Conservation (phyloP, 37 sponge, comb jelly and placozoan species). For the Agelas oroides region DNA sequence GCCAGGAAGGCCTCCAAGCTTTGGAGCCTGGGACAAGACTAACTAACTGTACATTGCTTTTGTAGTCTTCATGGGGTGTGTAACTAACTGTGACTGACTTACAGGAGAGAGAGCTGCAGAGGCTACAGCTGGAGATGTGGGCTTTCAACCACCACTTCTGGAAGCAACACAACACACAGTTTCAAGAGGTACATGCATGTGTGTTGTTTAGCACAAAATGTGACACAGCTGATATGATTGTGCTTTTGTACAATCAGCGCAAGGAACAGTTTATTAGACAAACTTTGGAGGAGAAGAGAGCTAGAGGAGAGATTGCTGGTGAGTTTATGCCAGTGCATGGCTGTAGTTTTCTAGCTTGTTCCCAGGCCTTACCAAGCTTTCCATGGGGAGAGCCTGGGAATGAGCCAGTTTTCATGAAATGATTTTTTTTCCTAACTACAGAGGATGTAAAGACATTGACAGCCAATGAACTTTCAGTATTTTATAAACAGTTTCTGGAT, state of each 20-base stretch:
- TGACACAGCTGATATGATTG: too few species aligned
- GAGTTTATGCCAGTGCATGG: background rate
- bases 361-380: too few species aligned
- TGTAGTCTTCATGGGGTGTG: too few species aligned
- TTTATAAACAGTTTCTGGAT: conserved; percentile 47
- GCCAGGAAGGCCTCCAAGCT: too few species aligned
- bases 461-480: conserved; percentile 24
- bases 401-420: too few species aligned
- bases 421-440: too few species aligned
- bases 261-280: conserved; percentile 8
- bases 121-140: conserved; percentile 13
- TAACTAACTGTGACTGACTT: too few species aligned
- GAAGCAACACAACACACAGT: conserved; percentile 50
- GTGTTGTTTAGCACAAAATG: background rate
- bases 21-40: too few species aligned
- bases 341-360: too few species aligned
- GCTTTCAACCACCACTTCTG: conserved; percentile 58
- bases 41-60: too few species aligned
- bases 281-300: background rate
- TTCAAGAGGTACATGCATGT: conserved; percentile 20
- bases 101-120: conserved; percentile 2
- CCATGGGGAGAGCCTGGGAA: too few species aligned
- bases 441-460: conserved; percentile 18
- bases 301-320: background rate
- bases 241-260: background rate